phyloP scores from a whole-genome alignment of 2,113 vertebrate species.

The Lepus europaeus region DNA sequence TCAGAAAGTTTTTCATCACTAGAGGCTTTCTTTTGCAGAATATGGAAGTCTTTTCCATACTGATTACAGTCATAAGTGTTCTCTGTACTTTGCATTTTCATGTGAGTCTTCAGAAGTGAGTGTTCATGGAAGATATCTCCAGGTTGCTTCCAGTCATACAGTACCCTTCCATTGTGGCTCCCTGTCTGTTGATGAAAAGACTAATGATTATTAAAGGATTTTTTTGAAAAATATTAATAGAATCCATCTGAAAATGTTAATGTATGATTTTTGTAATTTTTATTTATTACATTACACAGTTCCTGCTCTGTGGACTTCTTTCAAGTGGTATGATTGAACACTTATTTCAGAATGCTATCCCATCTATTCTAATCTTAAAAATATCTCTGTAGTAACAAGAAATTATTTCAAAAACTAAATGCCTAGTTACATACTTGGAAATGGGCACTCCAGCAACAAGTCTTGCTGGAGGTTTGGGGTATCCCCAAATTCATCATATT shows the following conservation, averaged over 20 bases:
- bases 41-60: neutral
- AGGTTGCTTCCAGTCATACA: neutral
- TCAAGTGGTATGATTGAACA: neutral
- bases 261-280: neutral
- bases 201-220: neutral
- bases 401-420: neutral
- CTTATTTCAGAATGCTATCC: neutral
- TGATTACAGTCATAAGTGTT: neutral
- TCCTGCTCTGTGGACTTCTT: neutral
- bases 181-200: constrained; percentile 14
- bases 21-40: neutral
- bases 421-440: neutral
- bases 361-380: neutral
- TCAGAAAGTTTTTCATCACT: neutral
- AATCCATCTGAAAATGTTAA: neutral
- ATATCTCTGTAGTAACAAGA: neutral
- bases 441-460: neutral
- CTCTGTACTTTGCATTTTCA: neutral
- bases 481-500: neutral
- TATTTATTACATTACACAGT: neutral
- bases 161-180: neutral
- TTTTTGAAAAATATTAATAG: neutral
- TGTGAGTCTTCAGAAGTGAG: neutral
- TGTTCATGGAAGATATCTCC: neutral
- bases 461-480: neutral